Evolutionary conservation across 2,797 vertebrate genomes (phyloP).

Genomic region (Bucorvus abyssinicus): DNA sequence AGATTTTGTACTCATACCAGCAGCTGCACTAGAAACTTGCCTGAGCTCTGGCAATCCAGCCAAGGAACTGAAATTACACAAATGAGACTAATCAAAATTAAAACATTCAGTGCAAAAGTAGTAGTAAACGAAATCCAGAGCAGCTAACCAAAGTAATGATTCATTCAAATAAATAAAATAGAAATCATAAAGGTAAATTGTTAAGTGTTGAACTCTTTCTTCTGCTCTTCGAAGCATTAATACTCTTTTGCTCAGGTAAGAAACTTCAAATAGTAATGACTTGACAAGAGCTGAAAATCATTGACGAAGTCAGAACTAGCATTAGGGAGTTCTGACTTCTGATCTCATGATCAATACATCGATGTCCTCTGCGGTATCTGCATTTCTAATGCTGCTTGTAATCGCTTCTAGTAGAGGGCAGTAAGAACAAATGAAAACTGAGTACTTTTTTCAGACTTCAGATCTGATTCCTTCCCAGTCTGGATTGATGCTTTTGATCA

Average conservation of each 20-base stretch:
- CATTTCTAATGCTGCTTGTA: not conserved
- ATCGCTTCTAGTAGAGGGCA: not conserved
- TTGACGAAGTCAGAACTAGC: not conserved
- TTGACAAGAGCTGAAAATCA: not conserved
- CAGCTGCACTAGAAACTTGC: not conserved
- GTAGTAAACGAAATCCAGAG: not conserved
- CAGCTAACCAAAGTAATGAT: not conserved
- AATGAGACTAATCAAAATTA: constrained; percentile 12
- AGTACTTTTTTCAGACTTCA: not conserved
- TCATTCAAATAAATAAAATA: not conserved
- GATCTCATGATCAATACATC: not conserved
- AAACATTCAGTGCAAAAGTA: not conserved
- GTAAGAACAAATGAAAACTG: not conserved
- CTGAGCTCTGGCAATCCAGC: not conserved
- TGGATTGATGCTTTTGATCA: not conserved
- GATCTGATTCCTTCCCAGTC: not conserved
- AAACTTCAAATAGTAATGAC: not conserved
- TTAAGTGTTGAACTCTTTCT: not conserved
- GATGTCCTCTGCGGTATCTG: not conserved
- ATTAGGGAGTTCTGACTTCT: not conserved
- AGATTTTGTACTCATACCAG: not conserved
- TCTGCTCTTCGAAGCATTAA: not conserved
- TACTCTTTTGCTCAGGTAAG: not conserved
- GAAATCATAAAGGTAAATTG: not conserved
- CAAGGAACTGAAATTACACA: constrained; percentile 2